Evolutionary conservation across 2,113 vertebrate species (phyloP).

Genomic region (Herpetotheres cachinnans): DNA sequence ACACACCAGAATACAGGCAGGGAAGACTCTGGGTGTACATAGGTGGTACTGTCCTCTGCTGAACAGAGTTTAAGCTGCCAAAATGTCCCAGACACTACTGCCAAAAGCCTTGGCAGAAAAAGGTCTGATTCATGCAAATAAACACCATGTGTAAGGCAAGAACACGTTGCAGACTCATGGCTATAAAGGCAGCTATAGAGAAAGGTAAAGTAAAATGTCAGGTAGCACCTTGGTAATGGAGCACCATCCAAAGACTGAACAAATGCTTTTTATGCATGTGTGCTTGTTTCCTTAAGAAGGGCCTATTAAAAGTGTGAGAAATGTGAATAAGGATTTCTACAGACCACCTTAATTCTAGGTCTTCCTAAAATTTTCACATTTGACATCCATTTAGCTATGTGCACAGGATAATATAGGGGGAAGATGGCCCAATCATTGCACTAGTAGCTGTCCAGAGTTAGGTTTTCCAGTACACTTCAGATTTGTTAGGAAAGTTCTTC

Average conservation of each 20-base stretch:
- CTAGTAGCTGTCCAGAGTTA: neutral
- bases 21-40: neutral
- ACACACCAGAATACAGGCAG: neutral
- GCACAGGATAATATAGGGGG: neutral
- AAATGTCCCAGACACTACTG: neutral
- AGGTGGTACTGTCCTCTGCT: neutral
- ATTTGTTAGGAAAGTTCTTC: neutral
- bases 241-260: neutral
- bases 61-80: neutral
- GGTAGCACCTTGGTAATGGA: neutral
- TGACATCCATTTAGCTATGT: neutral
- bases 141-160: neutral
- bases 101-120: neutral
- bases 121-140: neutral
- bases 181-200: neutral
- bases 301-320: neutral
- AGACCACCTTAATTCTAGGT: neutral
- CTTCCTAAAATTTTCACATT: neutral
- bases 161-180: rapidly evolving
- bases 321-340: neutral
- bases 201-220: neutral
- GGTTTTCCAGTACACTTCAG: neutral
- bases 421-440: neutral
- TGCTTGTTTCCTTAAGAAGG: neutral
- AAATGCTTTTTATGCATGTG: neutral